phyloP scores from a whole-genome alignment of 2,113 vertebrate species.

The Sphyrna mokarran region DNA sequence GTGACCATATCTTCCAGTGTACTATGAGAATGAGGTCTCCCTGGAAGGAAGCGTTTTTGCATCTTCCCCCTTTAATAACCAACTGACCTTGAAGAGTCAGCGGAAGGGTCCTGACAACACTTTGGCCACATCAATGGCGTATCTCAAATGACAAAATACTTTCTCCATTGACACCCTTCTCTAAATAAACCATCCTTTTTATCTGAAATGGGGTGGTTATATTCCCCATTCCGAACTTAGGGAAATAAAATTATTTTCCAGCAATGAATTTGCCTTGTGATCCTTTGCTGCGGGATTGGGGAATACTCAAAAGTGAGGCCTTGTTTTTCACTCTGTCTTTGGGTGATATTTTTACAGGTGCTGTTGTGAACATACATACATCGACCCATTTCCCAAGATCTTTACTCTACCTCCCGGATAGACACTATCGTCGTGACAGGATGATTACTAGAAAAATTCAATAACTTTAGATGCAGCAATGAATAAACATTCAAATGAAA shows the following conservation, averaged over 20 bases:
- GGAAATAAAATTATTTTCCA: background rate
- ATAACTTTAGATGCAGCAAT: background rate
- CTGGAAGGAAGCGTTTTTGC: background rate
- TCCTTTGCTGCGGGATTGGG: background rate
- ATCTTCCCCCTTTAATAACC: background rate
- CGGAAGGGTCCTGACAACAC: background rate
- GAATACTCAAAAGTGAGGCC: background rate
- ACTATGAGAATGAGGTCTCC: background rate
- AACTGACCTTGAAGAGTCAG: background rate
- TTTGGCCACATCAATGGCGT: background rate
- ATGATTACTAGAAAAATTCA: background rate
- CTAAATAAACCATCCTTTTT: background rate
- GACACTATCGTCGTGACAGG: background rate
- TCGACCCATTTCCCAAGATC: background rate
- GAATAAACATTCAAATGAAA: conserved; percentile 1
- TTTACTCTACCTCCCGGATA: background rate
- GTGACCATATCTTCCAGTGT: background rate
- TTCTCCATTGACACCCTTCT: background rate
- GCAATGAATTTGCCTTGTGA: background rate
- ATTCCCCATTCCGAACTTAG: background rate
- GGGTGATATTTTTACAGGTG: conserved; percentile 8
- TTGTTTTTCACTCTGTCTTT: background rate
- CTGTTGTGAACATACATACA: background rate
- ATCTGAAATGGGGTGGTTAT: background rate
- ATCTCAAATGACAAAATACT: background rate